These are phyloP conservation scores for Macrophya alboannulata DNA, from an alignment of 2,888 invertebrate genomes.

Conservation along the genomic window DNA sequence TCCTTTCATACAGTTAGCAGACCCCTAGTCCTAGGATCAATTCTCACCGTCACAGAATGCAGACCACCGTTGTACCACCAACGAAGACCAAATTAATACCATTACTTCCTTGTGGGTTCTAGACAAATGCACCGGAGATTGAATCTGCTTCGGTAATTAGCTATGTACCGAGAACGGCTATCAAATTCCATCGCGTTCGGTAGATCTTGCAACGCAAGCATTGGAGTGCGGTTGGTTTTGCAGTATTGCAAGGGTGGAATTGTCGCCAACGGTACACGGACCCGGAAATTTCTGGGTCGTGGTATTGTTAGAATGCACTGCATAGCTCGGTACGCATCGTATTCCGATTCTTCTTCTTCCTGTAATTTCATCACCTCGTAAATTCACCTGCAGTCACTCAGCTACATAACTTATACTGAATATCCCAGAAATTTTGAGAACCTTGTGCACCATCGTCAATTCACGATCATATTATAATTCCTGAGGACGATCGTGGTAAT, in stretches of 20 bases:
- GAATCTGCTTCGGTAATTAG: constrained; percentile 41
- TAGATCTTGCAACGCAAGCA: constrained; percentile 23
- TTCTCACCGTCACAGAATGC: neutral
- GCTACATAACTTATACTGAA: neutral
- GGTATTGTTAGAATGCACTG: constrained; percentile 10
- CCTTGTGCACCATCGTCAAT: neutral
- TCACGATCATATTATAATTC: neutral
- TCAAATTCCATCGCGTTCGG: constrained; percentile 4
- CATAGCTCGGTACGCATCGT: neutral
- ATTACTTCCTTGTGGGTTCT: constrained; percentile 32
- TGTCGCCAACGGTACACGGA: neutral
- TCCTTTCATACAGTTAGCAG: neutral
- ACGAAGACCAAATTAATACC: constrained; percentile 21
- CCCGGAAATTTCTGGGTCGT: neutral
- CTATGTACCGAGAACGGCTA: constrained; percentile 39
- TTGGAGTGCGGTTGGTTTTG: neutral
- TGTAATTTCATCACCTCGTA: neutral
- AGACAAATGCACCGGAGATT: constrained; percentile 37
- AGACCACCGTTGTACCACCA: neutral
- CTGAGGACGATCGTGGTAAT: neutral
- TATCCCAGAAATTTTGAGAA: neutral
- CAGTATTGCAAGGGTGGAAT: constrained; percentile 30
- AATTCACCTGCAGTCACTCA: neutral
- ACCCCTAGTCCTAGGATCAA: neutral
- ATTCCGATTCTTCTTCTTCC: constrained; percentile 1